phyloP scores from a whole-genome alignment of 1,140 invertebrate species.

The Trichogramma pretiosum region DNA sequence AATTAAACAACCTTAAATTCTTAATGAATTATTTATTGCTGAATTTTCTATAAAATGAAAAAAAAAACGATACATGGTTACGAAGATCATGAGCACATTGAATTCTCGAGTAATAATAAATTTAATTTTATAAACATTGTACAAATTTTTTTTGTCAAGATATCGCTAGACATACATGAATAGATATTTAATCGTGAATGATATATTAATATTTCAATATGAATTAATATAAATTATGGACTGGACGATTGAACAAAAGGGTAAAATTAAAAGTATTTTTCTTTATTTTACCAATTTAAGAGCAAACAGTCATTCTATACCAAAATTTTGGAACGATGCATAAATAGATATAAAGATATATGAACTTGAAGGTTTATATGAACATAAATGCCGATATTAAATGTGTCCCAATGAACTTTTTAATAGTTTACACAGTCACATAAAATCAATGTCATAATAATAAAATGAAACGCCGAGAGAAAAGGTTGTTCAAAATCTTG shows the following conservation, averaged over 20 bases:
- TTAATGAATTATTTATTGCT: neutral
- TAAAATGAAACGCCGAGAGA: conserved; percentile 23
- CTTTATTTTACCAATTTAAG: conserved; percentile 5
- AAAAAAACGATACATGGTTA: too few species aligned
- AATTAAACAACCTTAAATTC: neutral
- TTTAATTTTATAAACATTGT: conserved; percentile 8
- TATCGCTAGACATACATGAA: conserved; percentile 4
- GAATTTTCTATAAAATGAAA: neutral
- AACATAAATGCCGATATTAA: conserved; percentile 11
- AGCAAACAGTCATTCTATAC: conserved; percentile 29
- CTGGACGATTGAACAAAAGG: conserved; percentile 5
- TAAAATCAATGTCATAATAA: conserved; percentile 4
- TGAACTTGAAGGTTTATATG: conserved; percentile 12
- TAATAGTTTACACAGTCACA: conserved; percentile 5
- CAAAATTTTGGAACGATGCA: conserved; percentile 24
- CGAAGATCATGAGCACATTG: too few species aligned
- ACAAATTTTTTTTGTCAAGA: conserved; percentile 15
- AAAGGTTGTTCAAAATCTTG: conserved; percentile 13
- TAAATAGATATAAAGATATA: conserved; percentile 14
- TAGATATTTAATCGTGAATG: too few species aligned
- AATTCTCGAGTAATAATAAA: too few species aligned
- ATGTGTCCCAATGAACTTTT: too few species aligned
- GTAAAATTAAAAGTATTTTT: conserved; percentile 11
- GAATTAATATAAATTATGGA: conserved; percentile 10
- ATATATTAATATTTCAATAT: too few species aligned